A percentile compares a stretch with the other conserved stretches of the same genome.
Conservation (phyloP, 2,888 invertebrate genomes). For the Melolontha melolontha region DNA sequence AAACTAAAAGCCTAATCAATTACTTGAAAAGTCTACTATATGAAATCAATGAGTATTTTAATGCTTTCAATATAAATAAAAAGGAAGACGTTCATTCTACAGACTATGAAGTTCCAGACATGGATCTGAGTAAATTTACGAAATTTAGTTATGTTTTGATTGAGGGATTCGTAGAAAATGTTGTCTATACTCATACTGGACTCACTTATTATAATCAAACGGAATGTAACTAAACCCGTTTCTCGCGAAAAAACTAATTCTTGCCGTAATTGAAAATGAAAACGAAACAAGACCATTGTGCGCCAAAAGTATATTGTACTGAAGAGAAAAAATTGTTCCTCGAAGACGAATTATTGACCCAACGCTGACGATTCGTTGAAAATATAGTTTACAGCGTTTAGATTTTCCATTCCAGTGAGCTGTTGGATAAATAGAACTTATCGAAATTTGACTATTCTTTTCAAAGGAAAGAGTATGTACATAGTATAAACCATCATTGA, state of each 20-base stretch:
- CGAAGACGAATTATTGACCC: too few species aligned
- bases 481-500: too few species aligned
- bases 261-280: conserved; percentile 9
- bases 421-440: too few species aligned
- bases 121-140: not conserved
- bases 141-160: conserved; percentile 7
- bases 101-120: conserved; percentile 58
- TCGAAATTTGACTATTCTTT: conserved; percentile 8
- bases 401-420: too few species aligned
- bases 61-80: conserved; percentile 67
- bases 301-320: too few species aligned
- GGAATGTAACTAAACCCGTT: conserved; percentile 12
- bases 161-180: conserved; percentile 68
- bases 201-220: conserved; percentile 20
- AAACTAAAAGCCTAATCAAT: conserved; percentile 65
- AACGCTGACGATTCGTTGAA: too few species aligned
- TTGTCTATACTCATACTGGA: conserved; percentile 67
- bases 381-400: too few species aligned
- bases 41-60: conserved; percentile 73
- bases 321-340: too few species aligned
- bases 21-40: conserved; percentile 75
- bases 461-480: not conserved
- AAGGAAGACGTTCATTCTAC: conserved; percentile 66
- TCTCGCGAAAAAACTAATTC: not conserved
- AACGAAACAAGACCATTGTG: too few species aligned